Base-by-base conservation (phyloP, 92 coral and sea anemone species). In the Palythoa grandiflora region DNA sequence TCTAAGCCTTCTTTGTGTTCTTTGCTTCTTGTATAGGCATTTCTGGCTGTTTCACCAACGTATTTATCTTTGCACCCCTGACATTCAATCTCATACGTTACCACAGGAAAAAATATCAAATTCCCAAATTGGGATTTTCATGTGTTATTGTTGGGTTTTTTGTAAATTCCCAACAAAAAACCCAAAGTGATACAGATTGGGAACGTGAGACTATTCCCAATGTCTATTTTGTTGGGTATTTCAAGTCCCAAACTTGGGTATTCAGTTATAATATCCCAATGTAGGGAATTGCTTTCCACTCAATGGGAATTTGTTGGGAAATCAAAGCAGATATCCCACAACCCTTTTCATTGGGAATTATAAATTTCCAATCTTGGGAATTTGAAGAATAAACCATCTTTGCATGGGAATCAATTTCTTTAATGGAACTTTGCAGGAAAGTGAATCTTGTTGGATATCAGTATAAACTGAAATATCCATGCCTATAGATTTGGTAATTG, bases 91-190 rank as follows among this genome's bases (percentile, higher is more conserved):
- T n/a, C n/a, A n/a, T n/a, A n/a, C n/a, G n/a, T 28, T 7, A 6
- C 1, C 75, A 71, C 80, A 76, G 85, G 85, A 87, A 87, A 87
- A 88, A 87, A 71, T 87, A 52, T 39, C 85, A 70, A 71, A 75
- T 79, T 88, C 86, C 90, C 90, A 71, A 79, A 88, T 79, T 48
- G 77, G 79, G 85, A 51, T 54, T 79, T 79, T 71, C 75, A 37
- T 37, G 75, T 71, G 75, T 71, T 71, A 71, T 71, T 71, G 75
- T 71, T 71, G 48, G 48, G 19, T 37, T 37, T 71, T 71, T 28
- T 28, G 28, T 28, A 28, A 28, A 28, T 28, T 28, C 28, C 28
- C 28, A 28, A 28, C 28, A 28, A 28, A 28, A 28, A 28, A 28
- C 28, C 28, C 28, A 28, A 28, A 28, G 28, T 28, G 28, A 28